phyloP scores from a whole-genome alignment of 2,113 vertebrate species.

The Xenopus laevis region DNA sequence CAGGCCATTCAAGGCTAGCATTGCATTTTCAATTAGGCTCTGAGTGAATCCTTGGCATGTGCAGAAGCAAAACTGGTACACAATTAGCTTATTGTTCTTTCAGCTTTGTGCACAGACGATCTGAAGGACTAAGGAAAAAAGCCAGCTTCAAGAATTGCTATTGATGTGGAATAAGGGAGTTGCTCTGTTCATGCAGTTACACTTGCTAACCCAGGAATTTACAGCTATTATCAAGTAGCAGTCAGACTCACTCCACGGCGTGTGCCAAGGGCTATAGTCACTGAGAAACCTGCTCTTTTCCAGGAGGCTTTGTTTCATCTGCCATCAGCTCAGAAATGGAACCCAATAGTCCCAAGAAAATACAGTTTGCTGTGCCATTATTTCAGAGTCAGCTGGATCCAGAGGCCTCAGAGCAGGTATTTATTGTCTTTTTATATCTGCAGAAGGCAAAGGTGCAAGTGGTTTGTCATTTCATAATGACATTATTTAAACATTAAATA shows the following conservation, averaged over 20 bases:
- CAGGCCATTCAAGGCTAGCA: slow-evolving; percentile 66
- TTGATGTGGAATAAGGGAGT: slow-evolving; percentile 61
- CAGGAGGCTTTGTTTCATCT: slow-evolving; percentile 43
- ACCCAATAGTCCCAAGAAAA: slow-evolving; percentile 94
- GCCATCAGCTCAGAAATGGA: slow-evolving; percentile 71
- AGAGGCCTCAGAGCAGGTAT: slow-evolving; percentile 87
- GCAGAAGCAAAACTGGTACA: slow-evolving; percentile 63
- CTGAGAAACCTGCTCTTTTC: slow-evolving; percentile 38
- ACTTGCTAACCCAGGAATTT: slow-evolving; percentile 56
- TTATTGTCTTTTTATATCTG: background rate
- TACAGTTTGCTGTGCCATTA: slow-evolving; percentile 87
- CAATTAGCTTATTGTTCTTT: slow-evolving; percentile 73
- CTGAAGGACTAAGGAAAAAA: slow-evolving; percentile 54
- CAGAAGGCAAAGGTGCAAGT: background rate
- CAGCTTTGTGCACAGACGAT: slow-evolving; percentile 66
- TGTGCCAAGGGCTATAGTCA: slow-evolving; percentile 47
- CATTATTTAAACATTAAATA: too few relatives aligned
- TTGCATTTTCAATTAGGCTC: slow-evolving; percentile 77
- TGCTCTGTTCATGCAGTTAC: slow-evolving; percentile 52
- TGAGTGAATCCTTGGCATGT: slow-evolving; percentile 75
- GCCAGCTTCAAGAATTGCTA: slow-evolving; percentile 52
- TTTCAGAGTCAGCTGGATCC: slow-evolving; percentile 90
- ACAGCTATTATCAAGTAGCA: slow-evolving; percentile 58
- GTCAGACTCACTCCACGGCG: slow-evolving; percentile 55
- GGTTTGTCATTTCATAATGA: background rate